Base-by-base conservation (phyloP, 2,888 invertebrate species). In the Biston stratarius region DNA sequence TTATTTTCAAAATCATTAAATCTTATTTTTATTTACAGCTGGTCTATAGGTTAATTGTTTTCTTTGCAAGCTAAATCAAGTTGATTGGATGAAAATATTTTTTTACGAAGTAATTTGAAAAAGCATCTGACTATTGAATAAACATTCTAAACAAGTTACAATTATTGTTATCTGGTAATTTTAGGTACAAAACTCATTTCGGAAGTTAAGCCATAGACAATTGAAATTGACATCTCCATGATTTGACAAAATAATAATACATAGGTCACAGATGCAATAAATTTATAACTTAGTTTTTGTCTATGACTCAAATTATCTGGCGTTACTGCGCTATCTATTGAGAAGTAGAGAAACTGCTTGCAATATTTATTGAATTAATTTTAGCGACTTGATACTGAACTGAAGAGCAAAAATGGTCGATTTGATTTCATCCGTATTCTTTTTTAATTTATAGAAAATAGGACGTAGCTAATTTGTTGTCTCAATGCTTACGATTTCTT, bases 241-340 rank as follows among this genome's bases (percentile, higher is more conserved):
- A 60, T 51, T 60, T 40, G 60, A 60, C 60, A 60, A 58, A 58
- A 58, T 47, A 15, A 58, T 10, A 38, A 10, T 10, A 36, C 6
- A 12, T 14, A 12, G 0, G 34, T 34, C 38, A 58, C 12, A 48
- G 47, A 38, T 24, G 11, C 11, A n/a, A 14, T 7, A 15, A 15
- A 8, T 14, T 33, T n/a, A n/a, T 1, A 38, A 9, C 0, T n/a
- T 6, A n/a, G 24, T 52, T 36, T 38, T 38, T 56, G 56, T 44
- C 56, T 56, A 45, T 56, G 33, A 6, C 44, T 45, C 6, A 34
- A 45, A 33, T n/a, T 0, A 24, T 15, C 7, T 0, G 38, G 10
- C 11, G 15, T 53, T 55, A 14, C 42, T 24, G 2, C 12, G 15
- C 61, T 38, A 52, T 52, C 45, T 61, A 15, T 36, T 8, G 15